phyloP scores from a whole-genome alignment of 2,888 invertebrate genomes.

The Cataglyphis rosenhaueri region DNA sequence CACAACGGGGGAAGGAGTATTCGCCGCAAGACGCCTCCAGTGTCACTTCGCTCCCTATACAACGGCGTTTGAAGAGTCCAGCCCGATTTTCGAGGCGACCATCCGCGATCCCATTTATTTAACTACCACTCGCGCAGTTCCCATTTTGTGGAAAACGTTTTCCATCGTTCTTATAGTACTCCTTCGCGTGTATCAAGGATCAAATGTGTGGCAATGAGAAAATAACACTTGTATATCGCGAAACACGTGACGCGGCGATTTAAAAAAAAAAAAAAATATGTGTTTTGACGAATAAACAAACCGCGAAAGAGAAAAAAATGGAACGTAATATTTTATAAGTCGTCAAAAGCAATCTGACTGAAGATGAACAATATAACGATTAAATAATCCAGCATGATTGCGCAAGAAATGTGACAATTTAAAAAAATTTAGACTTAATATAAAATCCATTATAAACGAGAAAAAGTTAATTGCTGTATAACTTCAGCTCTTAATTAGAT shows the following conservation, averaged over 20 bases:
- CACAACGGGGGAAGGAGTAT: not conserved
- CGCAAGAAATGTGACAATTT: not conserved
- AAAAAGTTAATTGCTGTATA: not conserved
- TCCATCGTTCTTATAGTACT: conserved; percentile 11
- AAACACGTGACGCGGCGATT: conserved; percentile 53
- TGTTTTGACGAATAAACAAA: not conserved
- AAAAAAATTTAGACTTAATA: not conserved
- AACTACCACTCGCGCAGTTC: conserved; percentile 65
- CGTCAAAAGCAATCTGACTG: not conserved
- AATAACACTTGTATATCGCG: conserved; percentile 30
- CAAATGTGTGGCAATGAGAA: conserved; percentile 36
- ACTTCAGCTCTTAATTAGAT: not conserved
- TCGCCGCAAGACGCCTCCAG: not conserved
- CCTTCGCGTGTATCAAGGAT: conserved; percentile 5
- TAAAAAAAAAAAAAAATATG: conserved; percentile 21
- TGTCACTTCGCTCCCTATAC: conserved; percentile 60
- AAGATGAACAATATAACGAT: not conserved
- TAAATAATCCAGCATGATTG: not conserved
- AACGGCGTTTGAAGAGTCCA: conserved; percentile 65
- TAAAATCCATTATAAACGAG: not conserved
- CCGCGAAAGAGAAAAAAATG: not conserved
- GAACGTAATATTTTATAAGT: not conserved
- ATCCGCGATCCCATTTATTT: conserved; percentile 73
- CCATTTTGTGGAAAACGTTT: conserved; percentile 53
- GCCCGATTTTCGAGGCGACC: conserved; percentile 62